Base-by-base conservation (phyloP, 2,888 invertebrate genomes). In the Eristalinus sepulchralis region DNA sequence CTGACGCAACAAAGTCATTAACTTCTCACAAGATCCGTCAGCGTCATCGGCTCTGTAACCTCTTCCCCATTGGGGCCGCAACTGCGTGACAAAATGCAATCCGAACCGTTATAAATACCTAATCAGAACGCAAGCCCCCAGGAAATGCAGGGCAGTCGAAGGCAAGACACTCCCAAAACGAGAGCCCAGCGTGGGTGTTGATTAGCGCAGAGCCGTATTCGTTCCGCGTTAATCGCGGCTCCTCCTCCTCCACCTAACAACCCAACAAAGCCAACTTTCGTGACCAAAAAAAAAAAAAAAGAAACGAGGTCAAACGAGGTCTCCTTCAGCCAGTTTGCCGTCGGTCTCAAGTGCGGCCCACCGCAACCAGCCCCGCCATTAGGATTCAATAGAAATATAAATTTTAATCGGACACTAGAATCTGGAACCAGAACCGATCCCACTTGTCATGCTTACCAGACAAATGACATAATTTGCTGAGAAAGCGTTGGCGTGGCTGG, bases 391-490 rank as follows among this genome's bases (percentile, higher is more conserved):
- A 47, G 11, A 67, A 47, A 66, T 24, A 73, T 39, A 17, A 67
- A 80, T 67, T 20, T 24, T 34, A 13, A 76, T 59, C 47, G 6
- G 47, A 63, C 59, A 82, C 53, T 59, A 27, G 24, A 63, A 33
- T 63, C 36, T 13, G 27, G 39, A 57, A 57, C 63, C 59, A 57
- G 20, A 60, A 67, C 67, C 67, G 34, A 68, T 24, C 31, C 63
- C 33, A 76, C 64, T 70, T 63, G 75, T 59, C 81, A 24, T 71
- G 47, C 62, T 79, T 17, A 20, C 39, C 24, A 57, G 72, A 72
- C 53, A 34, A 72, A 85, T 84, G 81, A 84, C 71, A 81, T 84
- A 84, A 80, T 66, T 55, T 60, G 34, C 36, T 22, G 68, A 20
- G 66, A 27, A 57, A 72, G 36, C 39, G 71, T 73, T 73, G 82